A percentile compares a stretch with the other conserved stretches of the same genome.
Conservation (phyloP, 2,113 vertebrate genomes). For the Nerophis ophidion region DNA sequence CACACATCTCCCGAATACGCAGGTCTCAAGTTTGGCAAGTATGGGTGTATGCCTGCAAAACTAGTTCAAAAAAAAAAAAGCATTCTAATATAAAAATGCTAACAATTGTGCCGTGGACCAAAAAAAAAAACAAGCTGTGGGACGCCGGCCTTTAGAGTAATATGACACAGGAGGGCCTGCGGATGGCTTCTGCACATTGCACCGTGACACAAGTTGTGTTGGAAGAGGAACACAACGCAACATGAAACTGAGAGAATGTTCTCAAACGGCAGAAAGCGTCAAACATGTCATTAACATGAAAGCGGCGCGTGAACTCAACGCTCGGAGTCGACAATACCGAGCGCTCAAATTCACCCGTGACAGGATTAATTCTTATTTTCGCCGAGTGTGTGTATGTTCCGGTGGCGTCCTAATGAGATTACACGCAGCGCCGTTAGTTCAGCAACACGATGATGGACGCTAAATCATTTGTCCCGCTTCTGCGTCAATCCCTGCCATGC, state of each 20-base stretch:
- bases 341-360: conserved; percentile 26
- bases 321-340: conserved; percentile 34
- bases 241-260: not conserved
- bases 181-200: too few species aligned
- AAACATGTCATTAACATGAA: conserved; percentile 36
- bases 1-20: too few species aligned
- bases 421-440: conserved; percentile 56
- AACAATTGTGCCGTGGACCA: too few species aligned
- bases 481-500: conserved; percentile 47
- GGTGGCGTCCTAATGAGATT: conserved; percentile 64
- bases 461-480: conserved; percentile 55
- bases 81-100: too few species aligned
- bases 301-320: conserved; percentile 39
- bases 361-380: conserved; percentile 63
- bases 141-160: too few species aligned
- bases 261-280: conserved; percentile 27
- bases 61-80: too few species aligned
- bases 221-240: not conserved
- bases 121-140: too few species aligned
- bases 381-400: conserved; percentile 53
- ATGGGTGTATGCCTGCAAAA: too few species aligned
- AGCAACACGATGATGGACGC: conserved; percentile 51
- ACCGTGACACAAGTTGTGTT: not conserved
- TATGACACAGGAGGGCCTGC: too few species aligned
- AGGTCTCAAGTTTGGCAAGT: too few species aligned